Conservation (phyloP, 2,888 invertebrate species). For the Lordiphosa andalusiaca region DNA sequence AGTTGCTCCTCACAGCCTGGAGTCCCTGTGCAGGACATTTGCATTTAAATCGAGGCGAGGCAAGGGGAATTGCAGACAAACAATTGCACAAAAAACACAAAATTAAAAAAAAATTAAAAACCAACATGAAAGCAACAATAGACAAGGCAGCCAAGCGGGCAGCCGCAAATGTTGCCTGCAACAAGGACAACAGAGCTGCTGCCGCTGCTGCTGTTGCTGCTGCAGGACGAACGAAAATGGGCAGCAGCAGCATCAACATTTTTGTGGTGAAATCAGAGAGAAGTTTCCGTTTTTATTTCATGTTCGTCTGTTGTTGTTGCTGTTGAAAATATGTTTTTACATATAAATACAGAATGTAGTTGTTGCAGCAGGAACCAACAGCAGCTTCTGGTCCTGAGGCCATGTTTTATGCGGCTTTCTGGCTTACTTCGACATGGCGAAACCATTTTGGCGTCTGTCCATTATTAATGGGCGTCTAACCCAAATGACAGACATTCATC, state of each 20-base stretch:
- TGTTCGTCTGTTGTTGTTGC: conserved; percentile 46
- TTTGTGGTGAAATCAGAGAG: conserved; percentile 71
- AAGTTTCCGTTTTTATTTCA: conserved; percentile 69
- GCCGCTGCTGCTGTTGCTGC: not conserved
- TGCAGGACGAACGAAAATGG: conserved; percentile 3
- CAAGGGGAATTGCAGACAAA: conserved; percentile 18
- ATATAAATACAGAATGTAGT: conserved; percentile 30
- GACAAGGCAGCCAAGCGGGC: conserved; percentile 59
- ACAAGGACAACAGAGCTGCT: conserved; percentile 41
- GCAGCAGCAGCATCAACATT: conserved; percentile 41
- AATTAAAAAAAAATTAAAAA: conserved; percentile 24
- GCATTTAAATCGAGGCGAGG: conserved; percentile 68
- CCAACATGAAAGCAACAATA: conserved; percentile 65
- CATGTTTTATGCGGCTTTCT: conserved; percentile 42
- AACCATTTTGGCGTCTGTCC: conserved; percentile 46
- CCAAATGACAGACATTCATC: conserved; percentile 36
- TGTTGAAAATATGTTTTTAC: conserved; percentile 57
- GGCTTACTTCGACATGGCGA: conserved; percentile 34
- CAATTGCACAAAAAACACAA: conserved; percentile 39
- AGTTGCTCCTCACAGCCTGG: conserved; percentile 10
- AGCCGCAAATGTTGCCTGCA: conserved; percentile 67
- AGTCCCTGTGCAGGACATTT: conserved; percentile 45
- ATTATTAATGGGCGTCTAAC: conserved; percentile 68
- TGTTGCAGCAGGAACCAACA: conserved; percentile 33
- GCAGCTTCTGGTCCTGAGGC: conserved; percentile 13